phyloP scores from a whole-genome alignment of 2,797 vertebrate species.

The Microtus californicus region DNA sequence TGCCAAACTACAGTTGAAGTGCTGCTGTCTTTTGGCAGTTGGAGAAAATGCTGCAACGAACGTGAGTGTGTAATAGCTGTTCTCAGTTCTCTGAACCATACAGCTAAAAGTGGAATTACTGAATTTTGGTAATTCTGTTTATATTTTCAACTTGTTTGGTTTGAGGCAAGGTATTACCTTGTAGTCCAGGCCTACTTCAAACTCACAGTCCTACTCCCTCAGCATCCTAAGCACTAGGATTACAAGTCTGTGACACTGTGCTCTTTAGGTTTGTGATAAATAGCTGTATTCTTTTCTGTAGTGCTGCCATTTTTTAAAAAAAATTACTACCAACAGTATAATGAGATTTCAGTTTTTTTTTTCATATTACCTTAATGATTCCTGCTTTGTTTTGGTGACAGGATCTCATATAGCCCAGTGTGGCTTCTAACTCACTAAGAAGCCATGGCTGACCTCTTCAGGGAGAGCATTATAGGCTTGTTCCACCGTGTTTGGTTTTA shows the following conservation, averaged over 20 bases:
- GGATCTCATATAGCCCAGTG: not conserved
- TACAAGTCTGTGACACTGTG: not conserved
- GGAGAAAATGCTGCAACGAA: not conserved
- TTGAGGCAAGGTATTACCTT: not conserved
- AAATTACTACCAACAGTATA: not conserved
- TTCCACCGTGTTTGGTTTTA: not conserved
- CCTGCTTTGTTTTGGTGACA: not conserved
- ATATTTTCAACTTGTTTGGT: not conserved
- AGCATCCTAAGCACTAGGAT: not conserved
- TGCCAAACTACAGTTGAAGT: not conserved
- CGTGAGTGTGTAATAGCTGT: not conserved
- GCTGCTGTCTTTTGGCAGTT: not conserved
- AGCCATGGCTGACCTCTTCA: not conserved
- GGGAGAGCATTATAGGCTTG: not conserved
- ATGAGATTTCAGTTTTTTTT: not conserved
- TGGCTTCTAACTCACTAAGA: not conserved
- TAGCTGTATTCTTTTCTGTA: not conserved
- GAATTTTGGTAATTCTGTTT: not conserved
- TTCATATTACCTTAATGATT: not conserved
- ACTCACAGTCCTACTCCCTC: not conserved
- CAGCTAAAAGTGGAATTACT: not conserved
- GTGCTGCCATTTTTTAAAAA: not conserved
- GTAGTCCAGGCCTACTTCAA: not conserved
- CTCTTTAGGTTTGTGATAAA: constrained; percentile 10
- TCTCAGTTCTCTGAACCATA: not conserved